Percentiles rank a stretch among this genome's conserved stretches.
phyloP scores from a whole-genome alignment of 2,888 invertebrate species.

The Mesorhabditis spiculigera region DNA sequence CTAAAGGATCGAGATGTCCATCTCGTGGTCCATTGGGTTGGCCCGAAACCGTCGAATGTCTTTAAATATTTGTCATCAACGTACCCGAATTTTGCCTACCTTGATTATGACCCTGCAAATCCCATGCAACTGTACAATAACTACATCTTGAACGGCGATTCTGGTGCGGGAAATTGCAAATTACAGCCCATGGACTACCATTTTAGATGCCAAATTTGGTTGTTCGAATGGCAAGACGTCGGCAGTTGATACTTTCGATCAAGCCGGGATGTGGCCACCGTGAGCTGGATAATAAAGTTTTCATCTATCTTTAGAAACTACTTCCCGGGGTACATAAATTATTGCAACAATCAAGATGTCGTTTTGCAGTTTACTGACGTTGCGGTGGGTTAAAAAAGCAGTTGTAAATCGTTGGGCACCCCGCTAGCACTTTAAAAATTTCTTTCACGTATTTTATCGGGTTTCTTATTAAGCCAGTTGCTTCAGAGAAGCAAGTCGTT shows the following conservation, averaged over 20 bases:
- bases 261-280: neutral
- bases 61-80: too few species aligned
- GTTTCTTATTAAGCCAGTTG: neutral
- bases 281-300: neutral
- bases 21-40: too few species aligned
- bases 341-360: conserved; percentile 4
- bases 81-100: too few species aligned
- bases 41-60: too few species aligned
- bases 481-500: neutral
- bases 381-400: neutral
- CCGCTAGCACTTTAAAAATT: neutral
- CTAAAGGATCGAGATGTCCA: too few species aligned
- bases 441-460: too few species aligned
- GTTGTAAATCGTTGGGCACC: neutral
- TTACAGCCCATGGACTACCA: too few species aligned
- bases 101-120: too few species aligned
- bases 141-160: too few species aligned
- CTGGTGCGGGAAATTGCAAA: too few species aligned
- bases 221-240: neutral
- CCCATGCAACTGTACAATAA: too few species aligned
- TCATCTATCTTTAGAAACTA: neutral
- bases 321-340: neutral
- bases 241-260: neutral
- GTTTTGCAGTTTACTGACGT: neutral
- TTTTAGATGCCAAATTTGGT: neutral